These are phyloP conservation scores for Anaspis maculata DNA, from an alignment of 2,888 invertebrate species.

Conservation along the genomic window DNA sequence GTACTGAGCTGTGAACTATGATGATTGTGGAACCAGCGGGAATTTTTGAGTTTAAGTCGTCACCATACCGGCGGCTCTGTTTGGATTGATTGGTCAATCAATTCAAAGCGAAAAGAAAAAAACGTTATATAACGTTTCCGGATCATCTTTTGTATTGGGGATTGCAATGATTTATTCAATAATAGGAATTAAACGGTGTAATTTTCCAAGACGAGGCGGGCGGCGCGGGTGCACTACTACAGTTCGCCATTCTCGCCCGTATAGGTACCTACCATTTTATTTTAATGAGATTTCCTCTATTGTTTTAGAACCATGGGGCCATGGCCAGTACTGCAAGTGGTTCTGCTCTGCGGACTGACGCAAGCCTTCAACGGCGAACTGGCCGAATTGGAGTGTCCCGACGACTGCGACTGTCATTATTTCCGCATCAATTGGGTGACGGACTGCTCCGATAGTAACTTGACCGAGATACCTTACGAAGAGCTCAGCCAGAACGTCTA, in stretches of 20 bases:
- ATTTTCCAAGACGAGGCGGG: slow-evolving; percentile 3
- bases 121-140: too few species aligned
- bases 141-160: too few species aligned
- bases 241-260: slow-evolving; percentile 2
- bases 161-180: slow-evolving; percentile 3
- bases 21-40: too few species aligned
- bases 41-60: too few species aligned
- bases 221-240: slow-evolving; percentile 1
- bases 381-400: slow-evolving; percentile 61
- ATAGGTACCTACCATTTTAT: too few species aligned
- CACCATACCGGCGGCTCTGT: too few species aligned
- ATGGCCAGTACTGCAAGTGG: slow-evolving; percentile 6
- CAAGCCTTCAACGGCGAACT: slow-evolving; percentile 51
- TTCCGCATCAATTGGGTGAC: slow-evolving; percentile 71
- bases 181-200: slow-evolving; percentile 3
- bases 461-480: slow-evolving; percentile 59
- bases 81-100: too few species aligned
- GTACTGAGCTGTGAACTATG: too few species aligned
- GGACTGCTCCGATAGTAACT: slow-evolving; percentile 66
- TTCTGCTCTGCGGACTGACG: slow-evolving; percentile 2
- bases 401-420: slow-evolving; percentile 68
- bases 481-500: slow-evolving; percentile 64
- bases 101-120: too few species aligned
- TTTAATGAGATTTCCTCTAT: too few species aligned
- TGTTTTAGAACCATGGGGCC: slow-evolving; percentile 12